Evolutionary conservation across 2,888 invertebrate genomes (phyloP).

Genomic region (Hypena proboscidalis): DNA sequence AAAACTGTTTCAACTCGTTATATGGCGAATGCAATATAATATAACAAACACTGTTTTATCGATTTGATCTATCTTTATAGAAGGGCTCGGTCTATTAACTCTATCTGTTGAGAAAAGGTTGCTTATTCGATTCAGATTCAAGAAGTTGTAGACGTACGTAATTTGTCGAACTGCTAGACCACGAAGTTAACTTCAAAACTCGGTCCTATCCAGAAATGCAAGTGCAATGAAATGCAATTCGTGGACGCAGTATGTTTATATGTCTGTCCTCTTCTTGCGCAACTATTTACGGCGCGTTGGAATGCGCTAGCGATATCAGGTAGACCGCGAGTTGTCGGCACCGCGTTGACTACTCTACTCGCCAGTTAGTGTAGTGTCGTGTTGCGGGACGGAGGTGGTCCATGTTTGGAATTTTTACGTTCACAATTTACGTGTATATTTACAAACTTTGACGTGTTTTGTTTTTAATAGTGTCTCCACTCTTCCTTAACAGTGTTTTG

Average conservation of each 20-base stretch:
- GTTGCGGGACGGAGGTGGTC: constrained; percentile 46
- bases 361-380: constrained; percentile 66
- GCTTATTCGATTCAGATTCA: no score
- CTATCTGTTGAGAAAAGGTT: no score
- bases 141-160: constrained; percentile 46
- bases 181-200: constrained; percentile 54
- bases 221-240: constrained; percentile 65
- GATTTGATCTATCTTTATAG: no score
- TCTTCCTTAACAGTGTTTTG: constrained; percentile 37
- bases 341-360: constrained; percentile 20
- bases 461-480: constrained; percentile 63
- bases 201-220: constrained; percentile 55
- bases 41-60: no score
- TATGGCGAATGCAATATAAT: no score
- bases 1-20: no score
- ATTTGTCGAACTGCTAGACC: constrained; percentile 38
- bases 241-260: constrained; percentile 42
- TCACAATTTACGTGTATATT: constrained; percentile 65
- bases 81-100: no score
- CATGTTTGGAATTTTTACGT: constrained; percentile 42
- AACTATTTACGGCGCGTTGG: constrained; percentile 37
- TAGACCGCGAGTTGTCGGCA: constrained; percentile 38
- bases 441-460: constrained; percentile 77
- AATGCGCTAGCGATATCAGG: constrained; percentile 63
- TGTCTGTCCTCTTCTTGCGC: constrained; percentile 53